Evolutionary conservation across 2,888 invertebrate species (phyloP).

Genomic region (Smittia sp.): DNA sequence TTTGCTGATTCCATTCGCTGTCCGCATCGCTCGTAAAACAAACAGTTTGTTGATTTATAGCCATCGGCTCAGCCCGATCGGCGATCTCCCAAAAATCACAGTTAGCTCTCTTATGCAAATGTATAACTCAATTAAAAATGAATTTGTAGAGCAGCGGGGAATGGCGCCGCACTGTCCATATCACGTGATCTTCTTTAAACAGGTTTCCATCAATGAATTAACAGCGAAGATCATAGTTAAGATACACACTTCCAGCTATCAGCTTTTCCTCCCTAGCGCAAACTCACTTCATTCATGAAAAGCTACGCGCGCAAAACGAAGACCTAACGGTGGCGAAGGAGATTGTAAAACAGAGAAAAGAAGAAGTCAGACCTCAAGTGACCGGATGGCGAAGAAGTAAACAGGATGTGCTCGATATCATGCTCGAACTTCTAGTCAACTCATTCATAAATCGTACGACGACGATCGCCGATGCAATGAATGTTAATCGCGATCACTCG

Average conservation of each 20-base stretch:
- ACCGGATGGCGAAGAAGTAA: constrained; percentile 40
- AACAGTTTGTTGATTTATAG: constrained; percentile 29
- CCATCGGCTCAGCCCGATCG: background rate
- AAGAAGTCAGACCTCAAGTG: constrained; percentile 32
- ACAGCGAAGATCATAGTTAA: constrained; percentile 36
- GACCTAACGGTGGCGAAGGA: constrained; percentile 27
- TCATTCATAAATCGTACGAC: constrained; percentile 5
- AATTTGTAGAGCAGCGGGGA: constrained; percentile 40
- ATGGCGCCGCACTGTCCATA: constrained; percentile 36
- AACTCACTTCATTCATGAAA: constrained; percentile 14
- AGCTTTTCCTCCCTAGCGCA: background rate
- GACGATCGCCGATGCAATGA: background rate
- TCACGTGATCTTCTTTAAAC: constrained; percentile 30
- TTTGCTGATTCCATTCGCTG: constrained; percentile 18
- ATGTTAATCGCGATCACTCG: background rate
- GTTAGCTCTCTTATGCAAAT: constrained; percentile 40
- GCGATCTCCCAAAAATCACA: background rate
- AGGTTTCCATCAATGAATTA: constrained; percentile 31
- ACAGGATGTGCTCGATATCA: constrained; percentile 41
- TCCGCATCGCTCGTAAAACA: constrained; percentile 1
- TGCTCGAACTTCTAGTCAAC: constrained; percentile 7
- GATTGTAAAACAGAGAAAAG: background rate
- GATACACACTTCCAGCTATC: constrained; percentile 35
- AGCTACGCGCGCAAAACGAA: constrained; percentile 15
- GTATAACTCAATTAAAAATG: constrained; percentile 40